Evolutionary conservation across 2,888 invertebrate species (phyloP), one percentile per base, ranked within the genome.

Genomic region (Drosophila formosana): DNA sequence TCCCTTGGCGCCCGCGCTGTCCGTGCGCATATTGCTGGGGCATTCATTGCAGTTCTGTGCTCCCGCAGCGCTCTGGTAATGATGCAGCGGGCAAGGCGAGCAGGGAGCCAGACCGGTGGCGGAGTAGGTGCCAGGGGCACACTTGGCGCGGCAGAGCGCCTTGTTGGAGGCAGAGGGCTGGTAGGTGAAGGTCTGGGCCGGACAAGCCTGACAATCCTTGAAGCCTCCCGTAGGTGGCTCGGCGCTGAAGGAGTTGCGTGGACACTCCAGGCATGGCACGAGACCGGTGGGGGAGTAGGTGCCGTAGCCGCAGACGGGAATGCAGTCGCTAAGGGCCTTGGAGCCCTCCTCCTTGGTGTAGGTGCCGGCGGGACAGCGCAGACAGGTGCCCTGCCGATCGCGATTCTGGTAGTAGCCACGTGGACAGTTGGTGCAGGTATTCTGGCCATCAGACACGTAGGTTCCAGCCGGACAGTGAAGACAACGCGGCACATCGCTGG

Each of bases 391-490:
- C 93, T 98, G 98, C 46, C 98, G 95, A 70, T 97, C 97, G 85
- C 96, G 95, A 89, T 98, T 98, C 93, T 99, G 99, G 93, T 98
- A 99, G 91, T 95, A 98, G 13, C 99, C 99, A 83, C 96, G 94
- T 1, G 97, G 96, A 91, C 99, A 99, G 90, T 96, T 95, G 0
- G 97, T 96, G 92, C 99, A 99, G 66, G 95, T 94, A 89, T 97
- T 96, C 93, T 98, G 97, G 85, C 97, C 97, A 82, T 96, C 96
- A 23, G 96, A 96, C 45, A 98, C 97, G 89, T 95, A 98, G 0
- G 98, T 98, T 87, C 99, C 99, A 80, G 98, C 98, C 6, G 99
- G 99, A 91, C 99, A 99, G 90, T 99, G 97, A 72, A 98, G 94
- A 94, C 98, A 98, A 93, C 98, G 94, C 25, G 98, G 97, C 51